A percentile compares a stretch with the other conserved stretches of the same genome.
phyloP scores from a whole-genome alignment of 2,888 invertebrate species.

The Drosophila basisetae region DNA sequence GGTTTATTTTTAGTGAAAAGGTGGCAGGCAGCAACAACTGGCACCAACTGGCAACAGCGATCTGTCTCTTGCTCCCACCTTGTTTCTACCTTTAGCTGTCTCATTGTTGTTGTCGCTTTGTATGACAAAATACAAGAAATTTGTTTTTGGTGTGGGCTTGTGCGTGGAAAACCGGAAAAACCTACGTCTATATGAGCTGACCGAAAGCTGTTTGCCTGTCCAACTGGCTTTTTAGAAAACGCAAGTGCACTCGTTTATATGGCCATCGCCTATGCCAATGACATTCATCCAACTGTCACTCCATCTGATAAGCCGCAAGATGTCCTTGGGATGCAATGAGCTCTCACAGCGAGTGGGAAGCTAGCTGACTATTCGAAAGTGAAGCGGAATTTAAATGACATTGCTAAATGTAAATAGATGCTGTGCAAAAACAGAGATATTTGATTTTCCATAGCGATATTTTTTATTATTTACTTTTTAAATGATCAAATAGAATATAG shows the following conservation, averaged over 20 bases:
- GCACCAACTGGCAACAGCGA: slow-evolving; percentile 14
- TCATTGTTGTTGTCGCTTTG: slow-evolving; percentile 40
- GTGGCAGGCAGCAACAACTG: slow-evolving; percentile 28
- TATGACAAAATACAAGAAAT: slow-evolving; percentile 46
- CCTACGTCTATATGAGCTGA: slow-evolving; percentile 60
- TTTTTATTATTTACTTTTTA: not conserved
- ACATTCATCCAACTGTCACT: slow-evolving; percentile 59
- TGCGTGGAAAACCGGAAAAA: slow-evolving; percentile 76
- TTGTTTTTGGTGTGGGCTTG: slow-evolving; percentile 54
- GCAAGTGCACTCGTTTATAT: slow-evolving; percentile 58
- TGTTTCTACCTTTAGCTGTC: slow-evolving; percentile 8
- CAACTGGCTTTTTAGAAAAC: slow-evolving; percentile 53
- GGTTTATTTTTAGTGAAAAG: slow-evolving; percentile 62
- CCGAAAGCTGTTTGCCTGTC: slow-evolving; percentile 17
- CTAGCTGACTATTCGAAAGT: slow-evolving; percentile 43
- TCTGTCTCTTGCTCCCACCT: slow-evolving; percentile 14
- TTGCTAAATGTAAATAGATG: slow-evolving; percentile 8
- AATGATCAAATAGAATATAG: not conserved
- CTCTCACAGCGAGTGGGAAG: slow-evolving; percentile 39
- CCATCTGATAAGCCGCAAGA: slow-evolving; percentile 59
- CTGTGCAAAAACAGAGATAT: not conserved
- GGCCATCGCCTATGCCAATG: slow-evolving; percentile 55
- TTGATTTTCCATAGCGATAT: not conserved
- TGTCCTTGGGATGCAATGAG: slow-evolving; percentile 58
- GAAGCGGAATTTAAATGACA: slow-evolving; percentile 33